phyloP scores from a whole-genome alignment of 2,113 vertebrate species.

The Clarias macrocephalus region DNA sequence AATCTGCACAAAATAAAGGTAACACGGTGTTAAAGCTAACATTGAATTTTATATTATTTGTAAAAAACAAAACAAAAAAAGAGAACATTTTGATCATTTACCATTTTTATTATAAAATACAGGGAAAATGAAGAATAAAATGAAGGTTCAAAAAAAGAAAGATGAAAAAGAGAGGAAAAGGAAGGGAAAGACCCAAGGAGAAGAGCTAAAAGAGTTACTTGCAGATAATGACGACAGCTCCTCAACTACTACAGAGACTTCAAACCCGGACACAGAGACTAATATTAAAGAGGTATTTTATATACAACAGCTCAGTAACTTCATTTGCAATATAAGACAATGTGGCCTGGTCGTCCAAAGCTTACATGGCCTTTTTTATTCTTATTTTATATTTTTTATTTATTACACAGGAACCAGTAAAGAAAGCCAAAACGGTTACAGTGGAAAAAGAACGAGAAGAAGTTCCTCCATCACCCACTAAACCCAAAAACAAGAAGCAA shows the following conservation, averaged over 20 bases:
- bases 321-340: background rate
- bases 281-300: conserved; percentile 85
- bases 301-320: background rate
- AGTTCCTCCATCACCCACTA: conserved; percentile 76
- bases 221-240: conserved; percentile 95
- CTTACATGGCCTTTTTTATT: background rate
- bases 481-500: conserved; percentile 87
- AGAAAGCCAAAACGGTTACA: conserved; percentile 81
- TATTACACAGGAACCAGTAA: conserved; percentile 82
- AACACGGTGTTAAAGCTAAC: conserved; percentile 40
- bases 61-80: background rate
- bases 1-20: conserved; percentile 88
- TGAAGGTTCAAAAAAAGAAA: conserved; percentile 85
- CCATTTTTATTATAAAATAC: conserved; percentile 70
- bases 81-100: background rate
- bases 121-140: conserved; percentile 86
- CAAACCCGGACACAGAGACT: conserved; percentile 90
- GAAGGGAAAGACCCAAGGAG: conserved; percentile 81
- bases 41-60: background rate
- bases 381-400: background rate
- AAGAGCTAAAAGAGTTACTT: conserved; percentile 86
- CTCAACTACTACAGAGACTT: conserved; percentile 97
- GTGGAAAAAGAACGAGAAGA: conserved; percentile 81
- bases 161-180: conserved; percentile 87
- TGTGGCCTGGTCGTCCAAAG: background rate